Conservation (phyloP, 2,888 invertebrate species). For the Phortica magna region DNA sequence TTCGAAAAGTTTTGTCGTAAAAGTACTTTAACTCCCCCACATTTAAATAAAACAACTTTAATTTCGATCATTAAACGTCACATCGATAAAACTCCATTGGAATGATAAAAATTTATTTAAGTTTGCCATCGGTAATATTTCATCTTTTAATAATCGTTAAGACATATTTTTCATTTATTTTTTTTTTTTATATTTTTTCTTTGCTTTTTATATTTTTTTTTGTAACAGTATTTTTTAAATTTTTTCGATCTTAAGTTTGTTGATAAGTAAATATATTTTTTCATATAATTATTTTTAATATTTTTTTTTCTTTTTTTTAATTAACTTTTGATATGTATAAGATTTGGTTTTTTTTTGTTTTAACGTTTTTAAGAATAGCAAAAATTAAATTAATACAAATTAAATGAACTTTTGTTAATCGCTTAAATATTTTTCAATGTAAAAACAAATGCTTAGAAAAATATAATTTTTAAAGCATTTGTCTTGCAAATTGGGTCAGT, state of each 20-base stretch:
- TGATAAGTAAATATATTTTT: conserved; percentile 48
- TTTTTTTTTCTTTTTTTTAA: conserved; percentile 37
- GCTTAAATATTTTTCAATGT: conserved; percentile 20
- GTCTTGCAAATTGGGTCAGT: conserved; percentile 58
- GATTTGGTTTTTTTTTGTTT: neutral
- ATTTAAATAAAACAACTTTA: conserved; percentile 30
- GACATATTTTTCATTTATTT: conserved; percentile 40
- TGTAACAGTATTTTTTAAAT: conserved; percentile 42
- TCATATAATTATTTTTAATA: conserved; percentile 43
- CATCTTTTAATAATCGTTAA: conserved; percentile 38
- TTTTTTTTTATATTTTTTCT: conserved; percentile 40
- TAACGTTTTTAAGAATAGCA: neutral
- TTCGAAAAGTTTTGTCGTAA: too few species aligned
- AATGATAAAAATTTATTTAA: conserved; percentile 76
- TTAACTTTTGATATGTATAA: neutral
- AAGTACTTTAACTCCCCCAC: neutral
- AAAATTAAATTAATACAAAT: neutral
- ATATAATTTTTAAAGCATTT: conserved; percentile 15
- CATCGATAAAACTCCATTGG: conserved; percentile 75
- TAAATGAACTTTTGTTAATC: conserved; percentile 36
- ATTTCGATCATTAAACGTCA: conserved; percentile 59
- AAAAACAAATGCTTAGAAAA: neutral
- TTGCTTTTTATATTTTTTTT: conserved; percentile 37
- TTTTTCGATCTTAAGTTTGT: conserved; percentile 60
- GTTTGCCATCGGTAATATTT: conserved; percentile 42